phyloP scores from a whole-genome alignment of 2,888 invertebrate genomes.

The Meandrusa payeni region DNA sequence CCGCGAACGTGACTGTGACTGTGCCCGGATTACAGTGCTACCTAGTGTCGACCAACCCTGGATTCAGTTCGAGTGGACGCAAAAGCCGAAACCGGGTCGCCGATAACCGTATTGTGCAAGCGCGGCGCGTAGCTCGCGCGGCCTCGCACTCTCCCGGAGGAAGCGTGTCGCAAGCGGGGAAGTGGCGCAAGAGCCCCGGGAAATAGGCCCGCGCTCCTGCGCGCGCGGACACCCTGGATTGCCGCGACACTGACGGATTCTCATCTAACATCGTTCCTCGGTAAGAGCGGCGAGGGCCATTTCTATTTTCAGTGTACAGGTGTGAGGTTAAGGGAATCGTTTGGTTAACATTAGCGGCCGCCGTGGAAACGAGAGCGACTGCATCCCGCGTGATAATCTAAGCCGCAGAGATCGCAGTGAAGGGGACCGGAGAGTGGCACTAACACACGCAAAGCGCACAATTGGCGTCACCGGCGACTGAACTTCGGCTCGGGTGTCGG shows the following conservation, averaged over 20 bases:
- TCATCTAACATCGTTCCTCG: slow-evolving; percentile 40
- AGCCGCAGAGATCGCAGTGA: slow-evolving; percentile 52
- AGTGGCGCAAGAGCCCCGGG: slow-evolving; percentile 77
- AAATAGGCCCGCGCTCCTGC: slow-evolving; percentile 63
- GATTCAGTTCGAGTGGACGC: slow-evolving; percentile 67
- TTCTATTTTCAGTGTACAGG: slow-evolving; percentile 21
- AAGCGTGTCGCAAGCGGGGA: slow-evolving; percentile 76
- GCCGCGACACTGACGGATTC: slow-evolving; percentile 51
- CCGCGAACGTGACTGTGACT: slow-evolving; percentile 43
- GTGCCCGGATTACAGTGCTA: slow-evolving; percentile 76
- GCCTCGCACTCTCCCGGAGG: slow-evolving; percentile 77
- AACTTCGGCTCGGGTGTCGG: slow-evolving; percentile 71
- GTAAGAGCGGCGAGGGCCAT: slow-evolving; percentile 30
- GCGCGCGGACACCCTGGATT: slow-evolving; percentile 60
- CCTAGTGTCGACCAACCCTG: slow-evolving; percentile 62
- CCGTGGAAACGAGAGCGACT: slow-evolving; percentile 29
- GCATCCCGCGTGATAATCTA: slow-evolving; percentile 40
- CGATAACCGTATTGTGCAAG: slow-evolving; percentile 69
- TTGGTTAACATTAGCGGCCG: slow-evolving; percentile 5
- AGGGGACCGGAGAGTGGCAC: slow-evolving; percentile 53
- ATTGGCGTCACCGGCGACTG: slow-evolving; percentile 58
- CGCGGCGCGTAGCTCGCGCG: slow-evolving; percentile 68
- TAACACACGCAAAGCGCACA: slow-evolving; percentile 47
- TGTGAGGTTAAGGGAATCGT: background rate
- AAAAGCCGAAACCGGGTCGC: slow-evolving; percentile 71